Conservation (phyloP, 2,113 vertebrate species). For the Tyto alba region DNA sequence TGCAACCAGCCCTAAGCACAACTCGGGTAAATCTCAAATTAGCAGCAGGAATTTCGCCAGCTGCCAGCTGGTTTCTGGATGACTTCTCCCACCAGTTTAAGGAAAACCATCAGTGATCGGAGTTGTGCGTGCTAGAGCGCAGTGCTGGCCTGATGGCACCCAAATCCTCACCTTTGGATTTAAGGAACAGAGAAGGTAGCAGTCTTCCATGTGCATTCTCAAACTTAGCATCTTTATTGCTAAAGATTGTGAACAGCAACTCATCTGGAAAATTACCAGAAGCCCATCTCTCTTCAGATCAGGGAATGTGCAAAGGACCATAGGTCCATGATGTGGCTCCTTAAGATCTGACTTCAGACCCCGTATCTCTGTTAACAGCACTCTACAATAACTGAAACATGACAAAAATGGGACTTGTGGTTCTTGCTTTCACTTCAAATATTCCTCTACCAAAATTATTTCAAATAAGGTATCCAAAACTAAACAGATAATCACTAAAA, state of each 20-base stretch:
- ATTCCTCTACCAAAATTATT: not conserved
- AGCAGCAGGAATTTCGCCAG: not conserved
- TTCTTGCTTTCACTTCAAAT: not conserved
- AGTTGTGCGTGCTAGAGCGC: not conserved
- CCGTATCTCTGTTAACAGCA: not conserved
- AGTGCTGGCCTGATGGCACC: not conserved
- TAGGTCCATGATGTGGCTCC: not conserved
- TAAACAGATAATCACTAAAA: not conserved
- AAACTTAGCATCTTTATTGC: not conserved
- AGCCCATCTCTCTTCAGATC: not conserved
- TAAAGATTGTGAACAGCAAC: not conserved
- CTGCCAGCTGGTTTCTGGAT: not conserved
- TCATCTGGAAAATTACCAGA: not conserved
- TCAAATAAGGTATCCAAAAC: not conserved
- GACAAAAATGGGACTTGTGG: not conserved
- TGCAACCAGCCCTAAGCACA: not conserved
- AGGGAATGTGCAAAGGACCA: not conserved
- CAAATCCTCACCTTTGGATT: not conserved
- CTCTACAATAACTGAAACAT: not conserved
- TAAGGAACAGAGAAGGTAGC: not conserved
- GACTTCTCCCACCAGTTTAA: not conserved
- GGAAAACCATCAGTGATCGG: not conserved
- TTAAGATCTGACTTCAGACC: not conserved
- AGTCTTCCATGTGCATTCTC: not conserved
- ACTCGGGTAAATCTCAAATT: not conserved